Conservation (phyloP, 2,888 invertebrate species). For the Nomada ferruginata region DNA sequence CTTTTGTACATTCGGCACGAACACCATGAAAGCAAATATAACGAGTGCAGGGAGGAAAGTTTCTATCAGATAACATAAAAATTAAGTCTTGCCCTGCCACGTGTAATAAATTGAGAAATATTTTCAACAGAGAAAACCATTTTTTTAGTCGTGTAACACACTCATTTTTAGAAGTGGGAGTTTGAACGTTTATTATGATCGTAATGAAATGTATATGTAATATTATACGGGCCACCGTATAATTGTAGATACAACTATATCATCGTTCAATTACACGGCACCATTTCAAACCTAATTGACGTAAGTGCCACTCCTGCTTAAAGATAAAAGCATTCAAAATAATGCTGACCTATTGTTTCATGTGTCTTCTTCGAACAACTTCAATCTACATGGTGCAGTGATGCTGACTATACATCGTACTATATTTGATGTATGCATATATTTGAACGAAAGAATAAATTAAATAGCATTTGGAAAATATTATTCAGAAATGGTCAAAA, state of each 20-base stretch:
- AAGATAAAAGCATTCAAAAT: conserved; percentile 25
- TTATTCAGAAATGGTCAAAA: neutral
- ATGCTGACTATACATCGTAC: no score
- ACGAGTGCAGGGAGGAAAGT: conserved; percentile 3
- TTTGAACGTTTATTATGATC: no score
- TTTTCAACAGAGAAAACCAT: conserved; percentile 29
- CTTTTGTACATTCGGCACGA: neutral
- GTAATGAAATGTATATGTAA: neutral
- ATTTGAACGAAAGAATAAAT: neutral
- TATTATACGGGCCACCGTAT: no score
- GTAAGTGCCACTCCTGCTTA: conserved; percentile 30
- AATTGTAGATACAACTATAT: neutral
- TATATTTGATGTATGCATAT: no score
- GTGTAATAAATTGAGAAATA: conserved; percentile 36
- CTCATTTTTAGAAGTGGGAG: no score
- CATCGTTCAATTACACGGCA: conserved; percentile 35
- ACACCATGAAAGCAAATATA: neutral
- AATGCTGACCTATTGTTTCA: conserved; percentile 16
- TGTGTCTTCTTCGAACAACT: conserved; percentile 1
- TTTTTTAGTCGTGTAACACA: conserved; percentile 9
- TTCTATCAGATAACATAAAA: conserved; percentile 26
- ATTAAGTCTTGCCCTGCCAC: conserved; percentile 26
- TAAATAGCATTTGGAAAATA: neutral
- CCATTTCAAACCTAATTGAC: conserved; percentile 25
- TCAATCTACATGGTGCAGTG: conserved; percentile 8